phyloP scores from a whole-genome alignment of 2,888 invertebrate genomes.

The Idaea dimidiata region DNA sequence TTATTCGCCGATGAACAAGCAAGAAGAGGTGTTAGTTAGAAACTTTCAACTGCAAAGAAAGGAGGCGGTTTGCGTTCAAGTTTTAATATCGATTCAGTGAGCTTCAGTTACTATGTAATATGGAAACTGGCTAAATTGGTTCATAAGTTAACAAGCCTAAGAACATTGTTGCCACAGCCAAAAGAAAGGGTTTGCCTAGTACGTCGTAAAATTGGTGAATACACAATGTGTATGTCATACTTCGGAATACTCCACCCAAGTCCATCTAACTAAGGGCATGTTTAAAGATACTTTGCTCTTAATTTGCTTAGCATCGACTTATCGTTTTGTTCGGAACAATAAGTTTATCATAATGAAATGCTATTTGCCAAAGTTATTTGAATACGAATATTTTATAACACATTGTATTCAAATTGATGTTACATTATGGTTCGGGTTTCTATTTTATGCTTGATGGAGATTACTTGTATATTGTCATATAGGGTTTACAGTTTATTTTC shows the following conservation, averaged over 20 bases:
- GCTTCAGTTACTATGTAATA: neutral
- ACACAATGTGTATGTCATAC: slow-evolving; percentile 38
- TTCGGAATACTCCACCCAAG: slow-evolving; percentile 40
- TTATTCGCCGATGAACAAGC: too few species aligned
- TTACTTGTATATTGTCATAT: too few species aligned
- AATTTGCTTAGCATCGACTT: slow-evolving; percentile 14
- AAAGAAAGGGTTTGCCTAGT: slow-evolving; percentile 51
- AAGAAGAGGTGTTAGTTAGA: too few species aligned
- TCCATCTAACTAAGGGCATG: slow-evolving; percentile 42
- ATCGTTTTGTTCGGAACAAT: neutral
- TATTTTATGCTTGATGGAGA: neutral
- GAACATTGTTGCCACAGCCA: slow-evolving; percentile 49
- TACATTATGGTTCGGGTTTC: neutral
- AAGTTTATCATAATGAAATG: neutral
- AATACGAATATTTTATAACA: slow-evolving; percentile 3
- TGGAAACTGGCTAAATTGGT: slow-evolving; percentile 6
- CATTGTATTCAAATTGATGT: slow-evolving; percentile 3
- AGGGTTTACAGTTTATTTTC: too few species aligned
- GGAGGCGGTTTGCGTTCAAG: neutral
- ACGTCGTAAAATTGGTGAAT: slow-evolving; percentile 54
- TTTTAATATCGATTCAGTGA: neutral
- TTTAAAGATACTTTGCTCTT: slow-evolving; percentile 30
- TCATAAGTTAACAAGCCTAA: slow-evolving; percentile 31
- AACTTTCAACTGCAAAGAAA: neutral
- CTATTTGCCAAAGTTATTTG: slow-evolving; percentile 5